A percentile compares a stretch with the other conserved stretches of the same genome.
Conservation (phyloP, 2,888 invertebrate genomes). For the Lepidochitona cinerea region DNA sequence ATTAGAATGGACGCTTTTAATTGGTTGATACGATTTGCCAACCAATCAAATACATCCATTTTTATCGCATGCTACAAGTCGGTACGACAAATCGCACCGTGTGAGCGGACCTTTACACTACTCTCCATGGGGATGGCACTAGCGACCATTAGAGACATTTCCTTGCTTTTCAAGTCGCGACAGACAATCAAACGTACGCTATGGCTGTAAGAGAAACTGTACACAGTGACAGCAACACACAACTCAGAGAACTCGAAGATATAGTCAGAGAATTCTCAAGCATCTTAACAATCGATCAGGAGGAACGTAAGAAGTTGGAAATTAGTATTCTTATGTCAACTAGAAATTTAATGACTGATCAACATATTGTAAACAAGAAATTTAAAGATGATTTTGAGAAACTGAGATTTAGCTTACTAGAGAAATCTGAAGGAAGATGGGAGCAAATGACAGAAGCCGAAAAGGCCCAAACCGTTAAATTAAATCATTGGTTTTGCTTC, state of each 20-base stretch:
- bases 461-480: not conserved
- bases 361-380: not conserved
- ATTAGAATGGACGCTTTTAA: too few relatives aligned
- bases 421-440: not conserved
- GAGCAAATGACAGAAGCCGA: not conserved
- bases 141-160: not conserved
- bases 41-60: too few relatives aligned
- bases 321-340: not conserved
- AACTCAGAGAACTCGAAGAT: not conserved
- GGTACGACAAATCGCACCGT: too few relatives aligned
- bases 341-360: not conserved
- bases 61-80: too few relatives aligned
- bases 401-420: not conserved
- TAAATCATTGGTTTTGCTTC: not conserved
- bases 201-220: not conserved
- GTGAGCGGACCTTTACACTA: too few relatives aligned
- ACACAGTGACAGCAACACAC: slow-evolving; percentile 4
- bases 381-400: not conserved
- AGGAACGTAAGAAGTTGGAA: not conserved
- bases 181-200: not conserved
- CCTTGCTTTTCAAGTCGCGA: not conserved
- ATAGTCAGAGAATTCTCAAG: not conserved
- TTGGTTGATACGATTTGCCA: too few relatives aligned
- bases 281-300: not conserved
- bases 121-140: not conserved